These are phyloP conservation scores for Apotomis capreana DNA, from an alignment of 2,888 invertebrate species.

Conservation along the genomic window DNA sequence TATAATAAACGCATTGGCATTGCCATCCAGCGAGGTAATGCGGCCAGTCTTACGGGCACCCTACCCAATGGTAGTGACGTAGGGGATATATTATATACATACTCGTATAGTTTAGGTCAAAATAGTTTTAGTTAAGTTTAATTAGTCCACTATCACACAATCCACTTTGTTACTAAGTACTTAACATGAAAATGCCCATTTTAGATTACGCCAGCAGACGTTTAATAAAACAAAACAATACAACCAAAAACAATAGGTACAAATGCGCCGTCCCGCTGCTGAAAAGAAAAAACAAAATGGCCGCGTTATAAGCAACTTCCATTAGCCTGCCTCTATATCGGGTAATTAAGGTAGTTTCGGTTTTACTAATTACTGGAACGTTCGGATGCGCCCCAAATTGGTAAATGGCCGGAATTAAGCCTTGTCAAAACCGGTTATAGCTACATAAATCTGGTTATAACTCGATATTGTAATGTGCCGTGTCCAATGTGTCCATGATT, in stretches of 20 bases:
- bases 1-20: too few species aligned
- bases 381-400: conserved; percentile 4
- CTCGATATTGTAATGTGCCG: not conserved
- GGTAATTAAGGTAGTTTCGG: conserved; percentile 24
- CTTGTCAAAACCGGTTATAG: not conserved
- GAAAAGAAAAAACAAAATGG: conserved; percentile 50
- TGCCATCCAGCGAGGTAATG: too few species aligned
- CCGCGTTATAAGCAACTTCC: conserved; percentile 53
- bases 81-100: too few species aligned
- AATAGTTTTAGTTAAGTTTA: too few species aligned
- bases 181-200: too few species aligned
- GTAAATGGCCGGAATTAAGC: not conserved
- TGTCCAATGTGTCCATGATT: not conserved
- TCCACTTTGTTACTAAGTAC: too few species aligned
- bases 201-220: too few species aligned
- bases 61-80: too few species aligned
- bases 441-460: not conserved
- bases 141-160: too few species aligned
- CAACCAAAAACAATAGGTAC: not conserved
- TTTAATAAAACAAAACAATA: too few species aligned
- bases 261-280: not conserved
- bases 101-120: too few species aligned
- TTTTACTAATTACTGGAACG: conserved; percentile 21
- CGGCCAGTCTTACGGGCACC: too few species aligned
- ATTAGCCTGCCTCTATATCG: conserved; percentile 41